These are phyloP conservation scores for Syrrhaptes paradoxus DNA, from an alignment of 2,113 vertebrate genomes.

Conservation along the genomic window DNA sequence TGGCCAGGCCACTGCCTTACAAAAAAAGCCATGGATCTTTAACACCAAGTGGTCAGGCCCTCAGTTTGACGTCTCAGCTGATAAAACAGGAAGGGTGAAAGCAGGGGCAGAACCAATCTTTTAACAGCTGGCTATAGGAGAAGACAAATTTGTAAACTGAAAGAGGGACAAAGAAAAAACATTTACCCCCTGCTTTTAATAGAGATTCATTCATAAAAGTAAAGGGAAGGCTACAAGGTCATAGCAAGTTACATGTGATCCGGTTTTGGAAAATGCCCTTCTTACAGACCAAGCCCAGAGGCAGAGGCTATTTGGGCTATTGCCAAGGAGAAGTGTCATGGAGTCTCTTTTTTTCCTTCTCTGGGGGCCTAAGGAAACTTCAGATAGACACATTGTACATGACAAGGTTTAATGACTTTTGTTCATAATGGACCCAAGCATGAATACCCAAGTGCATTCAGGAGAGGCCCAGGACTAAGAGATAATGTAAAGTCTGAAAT, in stretches of 20 bases:
- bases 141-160: slow-evolving; percentile 74
- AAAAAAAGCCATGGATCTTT: slow-evolving; percentile 67
- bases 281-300: slow-evolving; percentile 25
- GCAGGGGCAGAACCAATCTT: slow-evolving; percentile 72
- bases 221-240: slow-evolving; percentile 58
- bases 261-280: slow-evolving; percentile 47
- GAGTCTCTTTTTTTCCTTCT: slow-evolving; percentile 28
- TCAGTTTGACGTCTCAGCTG: slow-evolving; percentile 65
- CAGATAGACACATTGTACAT: slow-evolving; percentile 50
- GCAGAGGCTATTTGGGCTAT: slow-evolving; percentile 40
- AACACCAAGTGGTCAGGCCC: slow-evolving; percentile 64
- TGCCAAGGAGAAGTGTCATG: slow-evolving; percentile 29
- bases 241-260: slow-evolving; percentile 62
- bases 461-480: slow-evolving; percentile 41
- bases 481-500: slow-evolving; percentile 39
- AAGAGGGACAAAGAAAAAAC: slow-evolving; percentile 68
- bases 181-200: slow-evolving; percentile 69
- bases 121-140: slow-evolving; percentile 69
- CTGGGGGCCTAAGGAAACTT: slow-evolving; percentile 33
- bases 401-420: slow-evolving; percentile 56
- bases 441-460: slow-evolving; percentile 52
- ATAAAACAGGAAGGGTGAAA: slow-evolving; percentile 71
- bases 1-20: slow-evolving; percentile 54
- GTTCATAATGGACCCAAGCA: slow-evolving; percentile 6
- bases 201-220: slow-evolving; percentile 70